phyloP scores from a whole-genome alignment of 1,140 invertebrate genomes.

The Asobara japonica region DNA sequence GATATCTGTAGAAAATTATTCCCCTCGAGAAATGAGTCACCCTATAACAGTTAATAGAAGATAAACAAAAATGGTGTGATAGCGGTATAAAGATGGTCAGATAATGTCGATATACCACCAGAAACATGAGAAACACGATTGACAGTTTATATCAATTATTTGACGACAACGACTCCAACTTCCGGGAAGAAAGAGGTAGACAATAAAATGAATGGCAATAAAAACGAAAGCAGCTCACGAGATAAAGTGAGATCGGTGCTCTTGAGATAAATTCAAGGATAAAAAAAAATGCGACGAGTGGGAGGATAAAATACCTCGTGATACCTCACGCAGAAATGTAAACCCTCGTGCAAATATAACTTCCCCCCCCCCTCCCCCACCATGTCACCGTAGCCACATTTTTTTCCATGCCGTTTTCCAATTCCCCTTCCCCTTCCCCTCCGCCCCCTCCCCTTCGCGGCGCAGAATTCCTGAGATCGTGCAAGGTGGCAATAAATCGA shows the following conservation, averaged over 20 bases:
- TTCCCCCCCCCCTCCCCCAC: not conserved
- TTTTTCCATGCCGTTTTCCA: not conserved
- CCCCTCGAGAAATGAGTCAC: not conserved
- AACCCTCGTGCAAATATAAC: conserved; percentile 1
- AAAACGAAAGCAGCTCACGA: not conserved
- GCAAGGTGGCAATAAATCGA: conserved; percentile 1
- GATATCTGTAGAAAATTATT: not conserved
- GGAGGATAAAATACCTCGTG: not conserved
- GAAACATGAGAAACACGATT: not conserved
- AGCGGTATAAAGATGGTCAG: not conserved
- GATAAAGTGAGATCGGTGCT: not conserved
- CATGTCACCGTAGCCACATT: not conserved
- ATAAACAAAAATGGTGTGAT: not conserved
- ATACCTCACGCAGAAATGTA: not conserved
- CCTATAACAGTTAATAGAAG: not conserved
- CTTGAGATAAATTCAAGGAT: not conserved
- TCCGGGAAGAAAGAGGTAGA: not conserved
- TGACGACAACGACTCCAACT: not conserved
- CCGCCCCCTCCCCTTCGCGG: not conserved
- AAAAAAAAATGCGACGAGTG: not conserved
- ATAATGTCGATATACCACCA: not conserved
- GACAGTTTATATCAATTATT: not conserved
- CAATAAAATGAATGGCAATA: not conserved
- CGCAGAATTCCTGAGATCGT: not conserved
- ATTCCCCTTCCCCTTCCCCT: not conserved